These are phyloP conservation scores for Bolborhynchus lineola DNA, from an alignment of 2,113 vertebrate genomes.

Conservation along the genomic window DNA sequence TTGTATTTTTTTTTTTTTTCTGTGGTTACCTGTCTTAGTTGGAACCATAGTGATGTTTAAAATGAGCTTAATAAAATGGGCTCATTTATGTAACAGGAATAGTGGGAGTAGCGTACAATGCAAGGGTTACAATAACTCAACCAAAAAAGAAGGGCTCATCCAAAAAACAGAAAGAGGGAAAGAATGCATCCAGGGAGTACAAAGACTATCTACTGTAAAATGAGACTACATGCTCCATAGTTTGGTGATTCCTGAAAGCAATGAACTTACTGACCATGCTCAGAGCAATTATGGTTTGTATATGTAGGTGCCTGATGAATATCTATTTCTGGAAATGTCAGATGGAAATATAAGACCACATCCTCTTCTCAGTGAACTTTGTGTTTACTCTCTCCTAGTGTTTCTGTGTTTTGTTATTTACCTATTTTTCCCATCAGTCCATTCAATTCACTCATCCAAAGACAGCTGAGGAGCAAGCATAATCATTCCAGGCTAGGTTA, in stretches of 20 bases:
- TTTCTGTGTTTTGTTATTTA: not conserved
- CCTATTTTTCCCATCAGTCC: not conserved
- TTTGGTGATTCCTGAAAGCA: not conserved
- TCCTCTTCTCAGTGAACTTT: not conserved
- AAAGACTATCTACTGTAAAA: not conserved
- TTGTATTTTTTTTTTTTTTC: not conserved
- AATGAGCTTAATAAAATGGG: not conserved
- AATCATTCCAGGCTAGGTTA: not conserved
- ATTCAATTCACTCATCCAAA: not conserved
- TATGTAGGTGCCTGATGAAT: not conserved
- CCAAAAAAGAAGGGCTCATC: not conserved
- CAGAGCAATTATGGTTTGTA: not conserved
- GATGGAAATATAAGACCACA: not conserved
- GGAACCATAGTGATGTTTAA: not conserved
- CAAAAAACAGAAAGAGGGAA: not conserved
- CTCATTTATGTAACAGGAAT: not conserved
- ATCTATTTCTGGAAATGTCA: not conserved
- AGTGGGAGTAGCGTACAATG: not conserved
- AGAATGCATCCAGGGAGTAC: not conserved
- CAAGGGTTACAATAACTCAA: not conserved
- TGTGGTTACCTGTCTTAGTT: not conserved
- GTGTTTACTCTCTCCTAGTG: not conserved
- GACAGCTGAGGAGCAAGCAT: not conserved
- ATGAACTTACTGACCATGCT: not conserved
- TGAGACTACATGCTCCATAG: not conserved